These are phyloP conservation scores for Oenanthe melanoleuca DNA, from an alignment of 2,113 vertebrate species.

Conservation along the genomic window DNA sequence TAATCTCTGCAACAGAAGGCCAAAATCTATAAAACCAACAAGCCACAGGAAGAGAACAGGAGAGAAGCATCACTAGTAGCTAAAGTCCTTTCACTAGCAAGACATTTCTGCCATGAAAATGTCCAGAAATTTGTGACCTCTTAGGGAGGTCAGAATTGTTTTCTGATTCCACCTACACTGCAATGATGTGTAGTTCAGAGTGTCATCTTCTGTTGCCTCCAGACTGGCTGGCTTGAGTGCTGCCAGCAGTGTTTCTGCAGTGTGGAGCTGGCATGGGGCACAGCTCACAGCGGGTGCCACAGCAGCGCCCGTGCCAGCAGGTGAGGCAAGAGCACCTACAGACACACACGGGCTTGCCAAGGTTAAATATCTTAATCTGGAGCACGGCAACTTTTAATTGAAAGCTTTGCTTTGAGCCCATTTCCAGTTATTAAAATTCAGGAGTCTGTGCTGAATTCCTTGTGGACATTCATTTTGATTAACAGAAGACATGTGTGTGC, in stretches of 20 bases:
- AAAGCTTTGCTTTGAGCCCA: conserved; percentile 59
- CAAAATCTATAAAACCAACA: not conserved
- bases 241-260: not conserved
- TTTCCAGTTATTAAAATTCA: conserved; percentile 64
- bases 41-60: not conserved
- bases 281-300: not conserved
- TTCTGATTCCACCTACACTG: not conserved
- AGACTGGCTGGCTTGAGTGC: accelerated
- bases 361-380: conserved; percentile 63
- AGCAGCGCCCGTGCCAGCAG: not conserved
- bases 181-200: not conserved
- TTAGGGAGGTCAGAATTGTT: not conserved
- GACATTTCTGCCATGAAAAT: not conserved
- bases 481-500: conserved; percentile 42
- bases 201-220: not conserved
- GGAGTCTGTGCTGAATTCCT: conserved; percentile 63
- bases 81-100: not conserved
- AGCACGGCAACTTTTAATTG: conserved; percentile 55
- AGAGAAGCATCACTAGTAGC: not conserved
- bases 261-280: not conserved
- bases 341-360: conserved; percentile 45
- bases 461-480: conserved; percentile 65
- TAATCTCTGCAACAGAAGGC: not conserved
- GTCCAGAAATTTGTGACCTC: not conserved
- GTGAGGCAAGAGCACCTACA: not conserved